A percentile compares a stretch with the other conserved stretches of the same genome.
Conservation (phyloP, 2,888 invertebrate genomes). For the Cryptops parisi region DNA sequence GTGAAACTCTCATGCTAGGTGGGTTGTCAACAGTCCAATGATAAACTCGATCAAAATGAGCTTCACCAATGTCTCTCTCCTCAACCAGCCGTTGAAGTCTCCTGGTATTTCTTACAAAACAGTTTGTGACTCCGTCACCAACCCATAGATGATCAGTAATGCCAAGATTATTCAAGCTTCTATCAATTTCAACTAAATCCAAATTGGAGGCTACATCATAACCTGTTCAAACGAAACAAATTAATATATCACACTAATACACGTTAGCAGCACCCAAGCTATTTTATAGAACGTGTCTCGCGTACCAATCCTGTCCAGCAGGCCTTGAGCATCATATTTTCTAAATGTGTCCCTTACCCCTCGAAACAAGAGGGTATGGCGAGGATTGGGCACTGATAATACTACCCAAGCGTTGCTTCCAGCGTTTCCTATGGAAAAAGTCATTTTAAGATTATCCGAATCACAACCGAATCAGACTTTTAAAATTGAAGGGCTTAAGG, state of each 20-base stretch:
- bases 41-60: conserved; percentile 14
- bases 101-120: conserved; percentile 1
- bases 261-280: no score
- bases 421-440: conserved; percentile 2
- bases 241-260: no score
- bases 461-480: no score
- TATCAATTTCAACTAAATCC: neutral
- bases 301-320: conserved; percentile 8
- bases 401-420: conserved; percentile 9
- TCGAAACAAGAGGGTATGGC: conserved; percentile 6
- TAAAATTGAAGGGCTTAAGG: no score
- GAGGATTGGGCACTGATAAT: conserved; percentile 4
- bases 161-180: neutral
- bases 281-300: neutral
- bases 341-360: conserved; percentile 6
- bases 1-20: conserved; percentile 1
- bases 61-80: conserved; percentile 10
- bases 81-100: conserved; percentile 3
- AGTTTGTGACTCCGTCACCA: conserved; percentile 8
- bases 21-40: conserved; percentile 17
- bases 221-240: no score
- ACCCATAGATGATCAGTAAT: conserved; percentile 12
- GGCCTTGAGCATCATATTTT: neutral
- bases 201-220: conserved; percentile 1
- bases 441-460: no score